Conservation (phyloP, 2,888 invertebrate genomes). For the Drosophila mulleri region DNA sequence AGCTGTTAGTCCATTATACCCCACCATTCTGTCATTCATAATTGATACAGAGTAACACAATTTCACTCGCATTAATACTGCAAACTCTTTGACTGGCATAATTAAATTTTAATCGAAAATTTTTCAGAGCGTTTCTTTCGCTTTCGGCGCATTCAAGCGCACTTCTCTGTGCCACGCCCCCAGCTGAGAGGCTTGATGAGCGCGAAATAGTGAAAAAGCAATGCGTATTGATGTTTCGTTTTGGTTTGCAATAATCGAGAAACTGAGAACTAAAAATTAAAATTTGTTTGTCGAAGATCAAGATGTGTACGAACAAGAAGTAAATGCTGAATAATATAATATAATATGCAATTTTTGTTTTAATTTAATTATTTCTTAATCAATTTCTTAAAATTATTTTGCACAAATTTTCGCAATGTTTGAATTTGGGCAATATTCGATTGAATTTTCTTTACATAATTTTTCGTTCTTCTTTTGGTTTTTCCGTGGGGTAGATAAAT, state of each 20-base stretch:
- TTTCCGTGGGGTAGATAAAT: constrained; percentile 50
- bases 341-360: constrained; percentile 80
- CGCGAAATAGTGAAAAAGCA: constrained; percentile 1
- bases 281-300: constrained; percentile 17
- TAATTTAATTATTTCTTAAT: constrained; percentile 39
- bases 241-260: background rate
- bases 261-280: background rate
- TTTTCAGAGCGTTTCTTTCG: constrained; percentile 69
- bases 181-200: constrained; percentile 6
- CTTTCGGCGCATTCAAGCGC: constrained; percentile 46
- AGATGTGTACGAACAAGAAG: constrained; percentile 63
- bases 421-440: constrained; percentile 19
- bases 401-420: constrained; percentile 11
- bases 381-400: constrained; percentile 47
- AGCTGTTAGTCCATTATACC: background rate
- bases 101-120: constrained; percentile 55
- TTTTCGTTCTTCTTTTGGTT: constrained; percentile 5
- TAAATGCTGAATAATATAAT: constrained; percentile 80
- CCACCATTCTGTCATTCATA: background rate
- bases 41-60: constrained; percentile 15
- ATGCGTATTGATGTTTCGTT: constrained; percentile 2
- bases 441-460: constrained; percentile 28
- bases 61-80: constrained; percentile 62
- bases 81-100: constrained; percentile 46
- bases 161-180: constrained; percentile 6